Base-by-base conservation (phyloP, 2,113 vertebrate species). In the Pyrgilauda ruficollis region DNA sequence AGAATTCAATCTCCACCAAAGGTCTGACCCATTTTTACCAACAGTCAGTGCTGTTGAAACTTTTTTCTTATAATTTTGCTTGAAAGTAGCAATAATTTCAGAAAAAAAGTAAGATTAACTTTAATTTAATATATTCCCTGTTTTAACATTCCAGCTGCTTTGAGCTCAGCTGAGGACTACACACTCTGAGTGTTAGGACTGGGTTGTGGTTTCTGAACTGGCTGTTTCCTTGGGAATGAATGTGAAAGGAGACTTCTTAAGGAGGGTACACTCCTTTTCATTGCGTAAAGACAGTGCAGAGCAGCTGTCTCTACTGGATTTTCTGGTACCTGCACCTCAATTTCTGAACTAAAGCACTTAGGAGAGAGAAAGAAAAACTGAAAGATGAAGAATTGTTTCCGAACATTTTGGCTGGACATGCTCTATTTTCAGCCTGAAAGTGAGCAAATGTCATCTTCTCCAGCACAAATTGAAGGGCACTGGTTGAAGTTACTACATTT, bases 1-100 rank as follows among this genome's bases (percentile, higher is more conserved):
- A 27, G 41, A 75, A 61, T 58, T 47, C 64, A 56, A 84, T 92
- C 63, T 94, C 43, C 44, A 24, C 27, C 1, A 13, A 75, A 73
- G 30, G 37, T 63, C 67, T 93, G 43, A 74, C 35, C 49, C 39
- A 47, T 81, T 96, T 95, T 94, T 69, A 84, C 62, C n/a, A 44
- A 67, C 50, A 84, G 44, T 26, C 49, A 86, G 47, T 39, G 23
- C 23, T 73, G n/a, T 7, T 78, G 37, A n/a, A 0, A 13, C 20
- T 15, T 94, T 87, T n/a, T 95, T 35, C 22, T 84, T 63, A n/a
- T 5, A 55, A 11, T 77, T 81, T 56, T 79, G 12, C 73, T 75
- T 87, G 49, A 73, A 91, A 61, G 13, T 37, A 67, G 73, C 6
- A 77, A 21, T 55, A 49, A 43, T 37, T 84, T 63, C 30, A 53